Percentiles rank a stretch among this genome's conserved stretches.
These are phyloP conservation scores for Stenotaenia linearis DNA, from an alignment of 2,888 invertebrate species.

Conservation along the genomic window DNA sequence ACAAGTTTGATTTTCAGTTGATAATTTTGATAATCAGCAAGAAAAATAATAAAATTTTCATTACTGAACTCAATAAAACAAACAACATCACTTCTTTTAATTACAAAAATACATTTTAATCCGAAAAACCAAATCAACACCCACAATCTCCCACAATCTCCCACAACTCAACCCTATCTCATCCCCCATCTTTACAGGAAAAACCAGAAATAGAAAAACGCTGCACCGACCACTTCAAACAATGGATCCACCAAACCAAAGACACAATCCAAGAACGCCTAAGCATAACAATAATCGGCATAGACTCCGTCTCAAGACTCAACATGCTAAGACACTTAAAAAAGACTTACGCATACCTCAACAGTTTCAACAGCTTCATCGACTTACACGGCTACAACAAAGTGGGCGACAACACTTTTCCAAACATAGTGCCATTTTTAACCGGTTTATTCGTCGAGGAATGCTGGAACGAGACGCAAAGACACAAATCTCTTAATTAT, in stretches of 20 bases:
- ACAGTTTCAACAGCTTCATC: conserved; percentile 61
- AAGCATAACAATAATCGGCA: conserved; percentile 71
- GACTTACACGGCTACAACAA: conserved; percentile 65
- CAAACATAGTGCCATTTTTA: conserved; percentile 35
- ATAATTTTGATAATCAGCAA: too few relatives aligned
- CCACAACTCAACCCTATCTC: background rate
- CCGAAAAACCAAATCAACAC: too few relatives aligned
- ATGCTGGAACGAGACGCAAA: conserved; percentile 34
- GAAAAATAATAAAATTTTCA: too few relatives aligned
- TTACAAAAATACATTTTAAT: too few relatives aligned
- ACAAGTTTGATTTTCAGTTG: too few relatives aligned
- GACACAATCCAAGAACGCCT: conserved; percentile 42
- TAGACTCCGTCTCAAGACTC: conserved; percentile 76
- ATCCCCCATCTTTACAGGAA: background rate
- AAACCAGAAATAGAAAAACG: conserved; percentile 21
- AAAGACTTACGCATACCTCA: conserved; percentile 60
- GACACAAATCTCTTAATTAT: conserved; percentile 38
- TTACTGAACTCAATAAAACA: too few relatives aligned
- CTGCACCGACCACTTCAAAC: background rate
- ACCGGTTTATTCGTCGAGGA: conserved; percentile 39
- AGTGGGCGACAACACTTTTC: conserved; percentile 43
- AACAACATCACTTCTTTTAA: too few relatives aligned
- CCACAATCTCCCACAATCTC: too few relatives aligned
- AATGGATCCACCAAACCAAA: conserved; percentile 15
- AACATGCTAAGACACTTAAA: conserved; percentile 72